Percentiles rank a stretch among this genome's conserved stretches.
These are phyloP conservation scores for Monarcha castaneiventris DNA, from an alignment of 2,113 vertebrate species.

Conservation along the genomic window DNA sequence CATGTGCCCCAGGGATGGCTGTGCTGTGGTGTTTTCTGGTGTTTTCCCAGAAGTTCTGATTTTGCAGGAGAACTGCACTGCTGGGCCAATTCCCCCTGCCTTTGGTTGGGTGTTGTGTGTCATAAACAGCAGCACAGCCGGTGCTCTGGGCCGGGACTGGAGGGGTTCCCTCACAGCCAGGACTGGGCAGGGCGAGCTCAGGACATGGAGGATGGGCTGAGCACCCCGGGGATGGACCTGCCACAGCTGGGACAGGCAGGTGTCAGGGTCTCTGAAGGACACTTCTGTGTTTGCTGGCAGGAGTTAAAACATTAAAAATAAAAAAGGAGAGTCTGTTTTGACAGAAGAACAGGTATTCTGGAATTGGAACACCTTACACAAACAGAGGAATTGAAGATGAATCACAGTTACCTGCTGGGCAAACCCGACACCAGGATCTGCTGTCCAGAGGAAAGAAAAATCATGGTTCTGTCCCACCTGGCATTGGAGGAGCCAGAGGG, in stretches of 20 bases:
- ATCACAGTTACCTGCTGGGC: not conserved
- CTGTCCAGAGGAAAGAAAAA: not conserved
- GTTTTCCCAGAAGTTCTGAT: not conserved
- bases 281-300: not conserved
- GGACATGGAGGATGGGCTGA: not conserved
- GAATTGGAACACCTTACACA: not conserved
- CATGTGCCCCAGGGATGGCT: not conserved
- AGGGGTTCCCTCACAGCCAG: not conserved
- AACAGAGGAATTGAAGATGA: not conserved
- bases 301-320: not conserved
- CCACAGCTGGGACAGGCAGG: not conserved
- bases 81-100: not conserved
- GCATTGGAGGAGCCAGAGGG: not conserved
- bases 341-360: not conserved
- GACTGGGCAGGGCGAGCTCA: not conserved
- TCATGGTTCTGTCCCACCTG: rapidly evolving
- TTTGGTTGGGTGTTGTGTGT: not conserved
- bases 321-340: not conserved
- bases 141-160: not conserved
- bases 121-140: not conserved
- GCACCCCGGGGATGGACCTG: not conserved
- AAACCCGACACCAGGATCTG: not conserved
- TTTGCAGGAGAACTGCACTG: not conserved
- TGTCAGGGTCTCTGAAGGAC: not conserved
- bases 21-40: not conserved